Evolutionary conservation across 1,140 invertebrate species (phyloP).

Genomic region (Laupala kohalensis): DNA sequence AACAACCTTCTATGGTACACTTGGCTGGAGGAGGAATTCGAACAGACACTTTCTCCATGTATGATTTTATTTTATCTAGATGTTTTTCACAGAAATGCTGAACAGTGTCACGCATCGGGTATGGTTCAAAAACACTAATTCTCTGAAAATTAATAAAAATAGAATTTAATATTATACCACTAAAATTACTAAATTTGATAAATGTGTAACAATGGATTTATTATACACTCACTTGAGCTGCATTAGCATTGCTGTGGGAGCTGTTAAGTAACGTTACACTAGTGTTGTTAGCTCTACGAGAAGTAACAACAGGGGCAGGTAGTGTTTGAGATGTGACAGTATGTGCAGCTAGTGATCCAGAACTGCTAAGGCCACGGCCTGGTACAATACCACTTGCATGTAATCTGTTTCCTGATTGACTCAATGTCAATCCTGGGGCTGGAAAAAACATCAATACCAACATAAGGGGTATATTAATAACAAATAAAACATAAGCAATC

Average conservation of each 20-base stretch:
- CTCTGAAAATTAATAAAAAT: too few relatives aligned
- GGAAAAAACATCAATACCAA: neutral
- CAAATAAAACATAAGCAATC: too few relatives aligned
- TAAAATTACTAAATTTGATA: too few relatives aligned
- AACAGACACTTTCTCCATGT: constrained; percentile 75
- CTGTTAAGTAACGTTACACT: constrained; percentile 46
- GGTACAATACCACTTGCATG: neutral
- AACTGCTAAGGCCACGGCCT: neutral
- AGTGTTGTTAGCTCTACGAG: constrained; percentile 48
- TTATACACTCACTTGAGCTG: constrained; percentile 18
- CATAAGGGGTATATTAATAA: too few relatives aligned
- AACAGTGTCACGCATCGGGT: constrained; percentile 76
- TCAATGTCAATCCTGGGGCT: neutral
- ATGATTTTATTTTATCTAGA: constrained; percentile 76
- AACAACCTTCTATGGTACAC: constrained; percentile 83
- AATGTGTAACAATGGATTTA: too few relatives aligned
- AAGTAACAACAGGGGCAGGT: constrained; percentile 44
- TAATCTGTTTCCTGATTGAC: constrained; percentile 5
- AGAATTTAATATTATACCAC: too few relatives aligned
- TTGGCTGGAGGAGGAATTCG: constrained; percentile 77
- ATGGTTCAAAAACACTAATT: constrained; percentile 75
- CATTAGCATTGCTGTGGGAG: constrained; percentile 24
- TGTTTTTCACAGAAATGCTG: constrained; percentile 92
- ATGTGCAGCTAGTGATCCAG: neutral
- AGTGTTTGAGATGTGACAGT: constrained; percentile 15